A percentile compares a stretch with the other conserved stretches of the same genome.
phyloP scores from a whole-genome alignment of 2,113 vertebrate genomes.

The Accipiter cooperii region DNA sequence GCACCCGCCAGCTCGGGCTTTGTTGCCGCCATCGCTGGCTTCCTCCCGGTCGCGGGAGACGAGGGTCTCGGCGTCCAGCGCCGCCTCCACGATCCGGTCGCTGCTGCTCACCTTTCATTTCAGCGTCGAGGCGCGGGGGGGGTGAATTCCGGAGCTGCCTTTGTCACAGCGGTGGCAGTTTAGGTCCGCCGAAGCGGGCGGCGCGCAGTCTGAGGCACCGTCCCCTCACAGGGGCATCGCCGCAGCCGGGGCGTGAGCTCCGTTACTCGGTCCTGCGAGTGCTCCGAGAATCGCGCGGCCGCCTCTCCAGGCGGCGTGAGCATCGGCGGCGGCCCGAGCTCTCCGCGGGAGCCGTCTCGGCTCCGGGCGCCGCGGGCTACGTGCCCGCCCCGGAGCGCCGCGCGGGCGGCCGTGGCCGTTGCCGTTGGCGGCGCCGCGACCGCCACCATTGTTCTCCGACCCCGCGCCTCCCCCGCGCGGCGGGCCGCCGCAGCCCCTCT shows the following conservation, averaged over 20 bases:
- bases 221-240: not conserved
- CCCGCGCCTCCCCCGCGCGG: not conserved
- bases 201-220: not conserved
- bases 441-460: not conserved
- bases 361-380: too few relatives aligned
- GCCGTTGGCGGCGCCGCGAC: not conserved
- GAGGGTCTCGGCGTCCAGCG: not conserved
- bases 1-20: too few relatives aligned
- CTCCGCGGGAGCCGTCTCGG: too few relatives aligned
- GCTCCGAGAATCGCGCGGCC: too few relatives aligned
- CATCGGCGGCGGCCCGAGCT: too few relatives aligned
- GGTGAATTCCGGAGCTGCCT: not conserved
- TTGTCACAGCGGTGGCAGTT: not conserved
- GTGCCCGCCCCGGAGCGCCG: too few relatives aligned
- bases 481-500: not conserved
- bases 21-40: too few relatives aligned
- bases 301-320: too few relatives aligned
- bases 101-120: not conserved
- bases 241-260: not conserved
- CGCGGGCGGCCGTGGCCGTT: too few relatives aligned
- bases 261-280: not conserved
- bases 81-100: not conserved
- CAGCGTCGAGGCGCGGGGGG: not conserved
- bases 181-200: not conserved
- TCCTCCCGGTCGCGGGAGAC: too few relatives aligned